Percentiles rank a stretch among this genome's conserved stretches.
Conservation (phyloP, 2,113 vertebrate species). For the Glaucomys volans region DNA sequence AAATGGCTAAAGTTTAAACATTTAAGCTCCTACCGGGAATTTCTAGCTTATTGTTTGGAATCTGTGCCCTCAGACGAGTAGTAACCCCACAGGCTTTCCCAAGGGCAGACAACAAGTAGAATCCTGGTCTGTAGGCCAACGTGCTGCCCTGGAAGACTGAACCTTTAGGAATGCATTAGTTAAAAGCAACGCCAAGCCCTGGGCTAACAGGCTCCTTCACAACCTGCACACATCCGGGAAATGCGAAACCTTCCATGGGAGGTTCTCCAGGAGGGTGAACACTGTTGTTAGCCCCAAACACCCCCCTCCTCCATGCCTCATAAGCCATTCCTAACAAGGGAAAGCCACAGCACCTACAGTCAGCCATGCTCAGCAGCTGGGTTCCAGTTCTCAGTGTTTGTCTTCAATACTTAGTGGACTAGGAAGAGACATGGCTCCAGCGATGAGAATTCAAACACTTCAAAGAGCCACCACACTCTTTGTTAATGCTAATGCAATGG, state of each 20-base stretch:
- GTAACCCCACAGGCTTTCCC: neutral
- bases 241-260: neutral
- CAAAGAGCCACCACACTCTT: neutral
- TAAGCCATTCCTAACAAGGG: neutral
- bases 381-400: neutral
- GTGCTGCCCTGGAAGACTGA: neutral
- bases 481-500: neutral
- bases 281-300: neutral
- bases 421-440: neutral
- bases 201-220: neutral
- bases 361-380: neutral
- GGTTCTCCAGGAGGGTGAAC: neutral
- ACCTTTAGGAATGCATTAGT: neutral
- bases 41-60: conserved; percentile 21
- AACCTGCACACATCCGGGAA: neutral
- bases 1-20: neutral
- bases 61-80: neutral
- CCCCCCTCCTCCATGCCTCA: neutral
- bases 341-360: neutral
- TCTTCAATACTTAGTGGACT: neutral
- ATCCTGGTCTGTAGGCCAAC: neutral
- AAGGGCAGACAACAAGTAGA: neutral
- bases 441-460: neutral
- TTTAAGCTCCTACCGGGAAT: neutral
- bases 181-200: neutral